Evolutionary conservation across 2,888 invertebrate genomes (phyloP).

Genomic region (Dicyrtomina minuta): DNA sequence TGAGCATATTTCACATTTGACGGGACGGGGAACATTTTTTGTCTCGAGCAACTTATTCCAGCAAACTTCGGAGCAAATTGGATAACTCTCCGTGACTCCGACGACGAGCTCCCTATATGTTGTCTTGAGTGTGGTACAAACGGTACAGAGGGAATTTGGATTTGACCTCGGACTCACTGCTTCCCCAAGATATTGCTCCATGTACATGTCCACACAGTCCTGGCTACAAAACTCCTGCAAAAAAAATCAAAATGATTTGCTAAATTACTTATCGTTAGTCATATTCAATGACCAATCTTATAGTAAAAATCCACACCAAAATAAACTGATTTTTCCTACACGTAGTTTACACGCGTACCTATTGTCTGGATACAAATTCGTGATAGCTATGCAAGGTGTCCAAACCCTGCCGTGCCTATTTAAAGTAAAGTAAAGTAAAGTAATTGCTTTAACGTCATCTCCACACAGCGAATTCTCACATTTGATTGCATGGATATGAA

Average conservation of each 20-base stretch:
- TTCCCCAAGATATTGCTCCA: constrained; percentile 53
- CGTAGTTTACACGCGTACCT: too few species aligned
- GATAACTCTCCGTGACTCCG: constrained; percentile 19
- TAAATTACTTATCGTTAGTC: too few species aligned
- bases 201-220: constrained; percentile 71
- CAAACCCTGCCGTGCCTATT: too few species aligned
- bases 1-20: constrained; percentile 51
- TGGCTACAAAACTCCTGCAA: constrained; percentile 64
- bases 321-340: too few species aligned
- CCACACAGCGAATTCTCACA: too few species aligned
- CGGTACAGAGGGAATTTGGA: constrained; percentile 33
- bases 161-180: constrained; percentile 37
- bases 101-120: constrained; percentile 39
- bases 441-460: too few species aligned
- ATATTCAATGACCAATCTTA: too few species aligned
- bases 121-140: constrained; percentile 32
- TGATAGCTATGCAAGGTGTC: too few species aligned
- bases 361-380: too few species aligned
- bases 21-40: constrained; percentile 36
- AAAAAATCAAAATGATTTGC: constrained; percentile 32
- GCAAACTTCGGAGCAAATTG: constrained; percentile 46
- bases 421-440: too few species aligned
- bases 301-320: too few species aligned
- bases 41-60: constrained; percentile 38
- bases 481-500: too few species aligned